phyloP scores from a whole-genome alignment of 2,113 vertebrate species.

The Tautogolabrus adspersus region DNA sequence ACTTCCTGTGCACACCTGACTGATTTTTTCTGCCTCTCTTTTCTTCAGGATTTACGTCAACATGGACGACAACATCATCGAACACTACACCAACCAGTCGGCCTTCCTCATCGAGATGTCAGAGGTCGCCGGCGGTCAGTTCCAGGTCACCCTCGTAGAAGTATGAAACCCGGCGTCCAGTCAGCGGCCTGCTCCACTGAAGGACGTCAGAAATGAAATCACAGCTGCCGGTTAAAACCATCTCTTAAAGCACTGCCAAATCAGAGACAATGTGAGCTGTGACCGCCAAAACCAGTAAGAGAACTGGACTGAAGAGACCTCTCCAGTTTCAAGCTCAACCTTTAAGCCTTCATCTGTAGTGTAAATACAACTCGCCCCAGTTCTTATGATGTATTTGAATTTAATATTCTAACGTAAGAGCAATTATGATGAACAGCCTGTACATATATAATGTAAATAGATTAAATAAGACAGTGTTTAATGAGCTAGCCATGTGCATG shows the following conservation, averaged over 20 bases:
- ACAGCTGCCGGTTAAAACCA: constrained; percentile 44
- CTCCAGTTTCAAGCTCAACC: constrained; percentile 39
- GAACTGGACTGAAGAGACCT: constrained; percentile 33
- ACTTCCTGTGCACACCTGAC: background rate
- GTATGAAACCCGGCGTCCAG: constrained; percentile 80
- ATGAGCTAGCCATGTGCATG: constrained; percentile 43
- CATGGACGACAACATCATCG: constrained; percentile 98
- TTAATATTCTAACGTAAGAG: constrained; percentile 72
- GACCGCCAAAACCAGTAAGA: constrained; percentile 28
- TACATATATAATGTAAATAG: constrained; percentile 82
- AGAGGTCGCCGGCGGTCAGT: constrained; percentile 85
- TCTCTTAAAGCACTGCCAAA: constrained; percentile 70
- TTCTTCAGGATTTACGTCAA: constrained; percentile 91
- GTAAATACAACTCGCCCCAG: constrained; percentile 65
- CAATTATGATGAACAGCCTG: constrained; percentile 75
- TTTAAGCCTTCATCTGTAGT: constrained; percentile 39
- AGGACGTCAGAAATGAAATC: constrained; percentile 11
- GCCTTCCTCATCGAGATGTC: constrained; percentile 94
- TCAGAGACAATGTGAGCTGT: constrained; percentile 48
- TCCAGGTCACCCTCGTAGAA: constrained; percentile 94
- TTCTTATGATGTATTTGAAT: constrained; percentile 50
- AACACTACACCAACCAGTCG: constrained; percentile 97
- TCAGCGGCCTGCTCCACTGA: constrained; percentile 23
- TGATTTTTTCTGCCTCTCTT: background rate
- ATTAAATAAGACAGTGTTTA: constrained; percentile 78